Evolutionary conservation across 2,113 vertebrate species (phyloP), one percentile per base, ranked within the genome.

Genomic region (Motacilla alba): DNA sequence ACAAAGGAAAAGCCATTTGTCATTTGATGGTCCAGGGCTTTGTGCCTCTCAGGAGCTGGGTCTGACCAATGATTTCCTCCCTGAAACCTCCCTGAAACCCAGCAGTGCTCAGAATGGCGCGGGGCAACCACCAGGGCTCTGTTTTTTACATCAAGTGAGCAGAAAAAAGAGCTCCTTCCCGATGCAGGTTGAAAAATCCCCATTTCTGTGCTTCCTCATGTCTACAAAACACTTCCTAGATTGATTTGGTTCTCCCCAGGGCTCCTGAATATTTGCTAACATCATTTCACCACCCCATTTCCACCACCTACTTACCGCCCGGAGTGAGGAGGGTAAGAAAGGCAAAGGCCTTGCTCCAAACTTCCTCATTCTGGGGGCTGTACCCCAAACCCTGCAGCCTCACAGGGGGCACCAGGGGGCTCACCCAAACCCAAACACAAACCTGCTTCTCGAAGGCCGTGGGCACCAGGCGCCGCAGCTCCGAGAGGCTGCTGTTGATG

Each of bases 401-500:
- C 8, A 4, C 0, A 0, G 77, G 81, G 67, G 66, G 26, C 3
- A 26, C 20, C 24, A 6, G 2, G 59, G 60, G 60, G n/a, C 10
- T 24, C 44, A 9, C 95, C 6, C 62, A 99, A 13, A 7, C 99
- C 7, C 62, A 99, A 16, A 8, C 99, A 26, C 24, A 1, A 60
- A 99, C 99, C 99, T 99, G 99, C 95, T 99, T 99, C 97, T 99
- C 99, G 13, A 99, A 99, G 90, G 99, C 99, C 0, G 98, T 99
- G 94, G 99, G 99, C 60, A 99, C 99, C 67, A 99, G 96, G 81
- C 98, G 99, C 91, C 99, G 98, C 67, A 99, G 96, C 88, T 99
- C 99, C 0, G 99, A 99, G 68, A 99, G 98, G 96, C 99, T 99
- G 98, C 99, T 99, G 97, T 99, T 99, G 97, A 99, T 99, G 18